Percentiles rank a stretch among this genome's conserved stretches.
These are phyloP conservation scores for Falco peregrinus DNA, from an alignment of 2,797 vertebrate species.

Conservation along the genomic window DNA sequence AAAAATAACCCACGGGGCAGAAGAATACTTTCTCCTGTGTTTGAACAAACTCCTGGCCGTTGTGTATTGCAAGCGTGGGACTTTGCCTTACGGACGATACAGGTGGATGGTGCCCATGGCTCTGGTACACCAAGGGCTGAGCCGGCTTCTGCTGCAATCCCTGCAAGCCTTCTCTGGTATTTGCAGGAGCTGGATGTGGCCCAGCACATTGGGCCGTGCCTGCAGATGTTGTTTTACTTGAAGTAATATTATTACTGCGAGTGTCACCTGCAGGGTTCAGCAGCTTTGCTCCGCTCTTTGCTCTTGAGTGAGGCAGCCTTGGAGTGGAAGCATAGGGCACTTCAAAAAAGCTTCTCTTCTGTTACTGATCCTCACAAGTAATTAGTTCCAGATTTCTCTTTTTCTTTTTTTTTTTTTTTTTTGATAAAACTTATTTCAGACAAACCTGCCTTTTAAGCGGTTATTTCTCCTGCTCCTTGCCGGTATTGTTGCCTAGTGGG, in stretches of 20 bases:
- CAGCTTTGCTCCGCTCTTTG: background rate
- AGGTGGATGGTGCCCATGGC: background rate
- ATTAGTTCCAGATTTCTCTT: slow-evolving; percentile 18
- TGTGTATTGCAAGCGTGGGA: background rate
- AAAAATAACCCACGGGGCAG: background rate
- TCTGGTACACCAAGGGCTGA: background rate
- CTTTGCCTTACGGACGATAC: fast-evolving
- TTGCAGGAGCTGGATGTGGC: background rate
- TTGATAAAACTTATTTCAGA: background rate
- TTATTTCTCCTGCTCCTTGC: background rate
- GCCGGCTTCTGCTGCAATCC: background rate
- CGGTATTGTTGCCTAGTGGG: background rate
- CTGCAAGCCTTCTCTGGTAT: background rate
- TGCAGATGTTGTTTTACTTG: background rate
- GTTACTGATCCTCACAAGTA: background rate
- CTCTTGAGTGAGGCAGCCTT: background rate
- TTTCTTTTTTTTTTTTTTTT: background rate
- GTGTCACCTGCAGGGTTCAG: background rate
- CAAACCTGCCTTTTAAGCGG: background rate
- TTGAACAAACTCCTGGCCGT: fast-evolving
- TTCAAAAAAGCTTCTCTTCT: background rate
- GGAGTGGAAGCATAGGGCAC: background rate
- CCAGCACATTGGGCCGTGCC: background rate
- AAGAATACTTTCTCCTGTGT: background rate
- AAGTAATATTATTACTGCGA: background rate